phyloP scores from a whole-genome alignment of 2,797 vertebrate genomes.

The Adrianichthys oophorus region DNA sequence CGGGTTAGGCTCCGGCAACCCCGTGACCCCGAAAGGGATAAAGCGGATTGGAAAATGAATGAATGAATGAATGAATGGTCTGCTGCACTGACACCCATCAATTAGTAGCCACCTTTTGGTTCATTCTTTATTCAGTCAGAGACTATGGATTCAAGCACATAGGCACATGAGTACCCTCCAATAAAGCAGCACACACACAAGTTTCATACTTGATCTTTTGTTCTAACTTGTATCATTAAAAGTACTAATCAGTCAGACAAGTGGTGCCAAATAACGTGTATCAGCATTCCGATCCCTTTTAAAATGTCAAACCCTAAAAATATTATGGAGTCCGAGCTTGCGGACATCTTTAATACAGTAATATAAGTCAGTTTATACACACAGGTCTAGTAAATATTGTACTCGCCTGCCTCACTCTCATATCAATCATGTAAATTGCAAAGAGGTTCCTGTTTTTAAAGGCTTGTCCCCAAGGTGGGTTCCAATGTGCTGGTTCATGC shows the following conservation, averaged over 20 bases:
- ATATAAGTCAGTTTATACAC: background rate
- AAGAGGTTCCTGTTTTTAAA: conserved; percentile 52
- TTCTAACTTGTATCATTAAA: background rate
- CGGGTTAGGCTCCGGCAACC: too few relatives aligned
- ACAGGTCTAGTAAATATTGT: conserved; percentile 18
- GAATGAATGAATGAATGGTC: too few relatives aligned
- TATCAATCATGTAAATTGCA: conserved; percentile 52
- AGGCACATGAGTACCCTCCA: background rate
- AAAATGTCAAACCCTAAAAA: background rate
- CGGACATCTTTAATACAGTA: background rate
- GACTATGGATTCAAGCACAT: conserved; percentile 17
- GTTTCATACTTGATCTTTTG: too few relatives aligned
- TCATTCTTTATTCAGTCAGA: conserved; percentile 53
- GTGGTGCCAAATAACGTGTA: too few relatives aligned
- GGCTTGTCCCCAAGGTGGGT: conserved; percentile 35
- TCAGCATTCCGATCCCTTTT: too few relatives aligned
- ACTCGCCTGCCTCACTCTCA: conserved; percentile 12
- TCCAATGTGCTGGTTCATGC: conserved; percentile 5
- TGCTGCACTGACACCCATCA: conserved; percentile 52
- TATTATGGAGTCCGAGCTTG: background rate
- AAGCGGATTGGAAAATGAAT: too few relatives aligned
- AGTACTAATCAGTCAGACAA: too few relatives aligned
- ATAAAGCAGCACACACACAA: background rate
- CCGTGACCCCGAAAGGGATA: too few relatives aligned
- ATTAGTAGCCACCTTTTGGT: conserved; percentile 53